Base-by-base conservation (phyloP, 2,888 invertebrate species). In the Dolichomitus sp. region DNA sequence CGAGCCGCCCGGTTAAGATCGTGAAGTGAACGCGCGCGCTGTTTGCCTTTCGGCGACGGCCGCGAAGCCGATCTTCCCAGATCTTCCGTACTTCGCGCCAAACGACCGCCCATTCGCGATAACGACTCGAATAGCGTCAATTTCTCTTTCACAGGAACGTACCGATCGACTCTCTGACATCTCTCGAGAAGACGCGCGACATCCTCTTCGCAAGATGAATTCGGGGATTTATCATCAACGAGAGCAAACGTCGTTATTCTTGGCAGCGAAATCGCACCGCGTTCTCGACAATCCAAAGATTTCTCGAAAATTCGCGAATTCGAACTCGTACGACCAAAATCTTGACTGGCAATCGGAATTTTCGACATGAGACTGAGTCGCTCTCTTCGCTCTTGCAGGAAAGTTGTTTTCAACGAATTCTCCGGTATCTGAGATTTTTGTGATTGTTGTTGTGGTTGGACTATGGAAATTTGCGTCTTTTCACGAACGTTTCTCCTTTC, bases 71-170 rank as follows among this genome's bases (percentile, higher is more conserved):
- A 92, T 66, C 94, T 93, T 42, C 94, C 94, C 65, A 96, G 95
- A 90, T 96, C 96, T 88, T 96, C 96, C 69, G 96, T 96, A 84
- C 96, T 95, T 27, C 96, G 95, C 52, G 96, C 95, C 83, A 95
- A 94, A 11, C 95, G 94, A 0, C 96, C 95, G 4, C 92, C 91
- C 82, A 95, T 94, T 84, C 95, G 94, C 63, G 96, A 96, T 76
- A 97, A 90, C 1, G 96, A 96, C 89, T 97, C 97, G 90, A 97
- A 97, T 23, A 97, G 93, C 14, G 96, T 96, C 33, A 96, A 94
- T 87, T 97, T 96, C 88, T 97, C 96, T 86, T 95, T 95, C 52
- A 97, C 97, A 0, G 97, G 96, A 42, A 96, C 96, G 89, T 96
- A 96, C 87, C 95, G 95, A 81, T 96, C 95, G 17, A 94, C 94